Conservation (phyloP, 2,113 vertebrate genomes). For the Elaphurus davidianus region DNA sequence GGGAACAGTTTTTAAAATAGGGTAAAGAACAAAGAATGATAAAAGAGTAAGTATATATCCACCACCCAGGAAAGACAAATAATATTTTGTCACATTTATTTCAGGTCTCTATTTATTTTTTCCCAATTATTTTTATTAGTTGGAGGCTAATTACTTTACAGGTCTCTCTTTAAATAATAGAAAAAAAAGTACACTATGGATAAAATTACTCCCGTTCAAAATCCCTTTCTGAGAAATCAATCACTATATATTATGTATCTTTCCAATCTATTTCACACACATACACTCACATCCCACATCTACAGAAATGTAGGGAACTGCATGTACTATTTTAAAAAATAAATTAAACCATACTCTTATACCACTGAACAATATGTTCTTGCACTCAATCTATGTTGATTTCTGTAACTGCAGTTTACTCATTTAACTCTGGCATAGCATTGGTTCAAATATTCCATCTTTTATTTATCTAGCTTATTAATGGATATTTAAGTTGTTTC, state of each 20-base stretch:
- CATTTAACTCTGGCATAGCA: background rate
- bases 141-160: too few species aligned
- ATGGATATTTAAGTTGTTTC: background rate
- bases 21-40: background rate
- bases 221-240: background rate
- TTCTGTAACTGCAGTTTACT: background rate
- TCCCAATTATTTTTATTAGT: too few species aligned
- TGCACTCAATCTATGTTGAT: background rate
- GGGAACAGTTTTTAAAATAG: background rate
- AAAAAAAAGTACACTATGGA: background rate
- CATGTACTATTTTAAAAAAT: background rate
- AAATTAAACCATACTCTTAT: background rate
- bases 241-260: background rate
- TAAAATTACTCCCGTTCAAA: background rate
- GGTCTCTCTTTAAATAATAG: background rate
- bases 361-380: background rate
- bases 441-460: background rate
- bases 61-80: background rate
- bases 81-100: background rate
- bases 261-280: background rate
- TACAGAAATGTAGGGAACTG: background rate
- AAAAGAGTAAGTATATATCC: background rate
- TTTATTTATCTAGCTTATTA: background rate
- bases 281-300: background rate
- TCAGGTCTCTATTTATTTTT: background rate